Conservation (phyloP, 2,797 vertebrate species). For the Darevskia nairensis region DNA sequence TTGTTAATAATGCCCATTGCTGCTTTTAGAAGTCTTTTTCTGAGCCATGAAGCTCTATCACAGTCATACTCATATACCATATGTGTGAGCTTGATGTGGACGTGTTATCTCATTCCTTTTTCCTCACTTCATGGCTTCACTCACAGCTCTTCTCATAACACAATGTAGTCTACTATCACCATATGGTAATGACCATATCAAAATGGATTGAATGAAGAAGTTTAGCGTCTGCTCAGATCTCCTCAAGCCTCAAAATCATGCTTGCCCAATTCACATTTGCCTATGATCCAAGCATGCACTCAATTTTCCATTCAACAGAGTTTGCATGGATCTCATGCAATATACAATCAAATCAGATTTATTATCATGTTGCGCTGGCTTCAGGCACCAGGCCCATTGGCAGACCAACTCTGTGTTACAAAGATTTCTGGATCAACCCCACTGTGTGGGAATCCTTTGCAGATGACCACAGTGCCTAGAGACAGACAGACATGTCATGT, state of each 20-base stretch:
- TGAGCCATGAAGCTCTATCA: neutral
- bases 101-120: neutral
- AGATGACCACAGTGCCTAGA: too few relatives aligned
- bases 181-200: neutral
- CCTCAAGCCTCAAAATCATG: neutral
- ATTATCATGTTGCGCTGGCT: neutral
- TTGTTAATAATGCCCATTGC: neutral
- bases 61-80: neutral
- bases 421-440: too few relatives aligned
- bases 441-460: too few relatives aligned
- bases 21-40: neutral
- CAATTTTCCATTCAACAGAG: neutral
- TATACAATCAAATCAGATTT: neutral
- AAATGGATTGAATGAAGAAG: neutral
- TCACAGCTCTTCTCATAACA: neutral
- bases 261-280: neutral
- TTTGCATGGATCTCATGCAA: neutral
- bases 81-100: neutral
- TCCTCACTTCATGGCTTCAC: neutral
- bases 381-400: too few relatives aligned
- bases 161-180: neutral
- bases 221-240: neutral
- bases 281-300: neutral
- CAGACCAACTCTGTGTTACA: too few relatives aligned
- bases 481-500: too few relatives aligned